phyloP scores from a whole-genome alignment of 2,113 vertebrate genomes.

The Ictalurus punctatus region DNA sequence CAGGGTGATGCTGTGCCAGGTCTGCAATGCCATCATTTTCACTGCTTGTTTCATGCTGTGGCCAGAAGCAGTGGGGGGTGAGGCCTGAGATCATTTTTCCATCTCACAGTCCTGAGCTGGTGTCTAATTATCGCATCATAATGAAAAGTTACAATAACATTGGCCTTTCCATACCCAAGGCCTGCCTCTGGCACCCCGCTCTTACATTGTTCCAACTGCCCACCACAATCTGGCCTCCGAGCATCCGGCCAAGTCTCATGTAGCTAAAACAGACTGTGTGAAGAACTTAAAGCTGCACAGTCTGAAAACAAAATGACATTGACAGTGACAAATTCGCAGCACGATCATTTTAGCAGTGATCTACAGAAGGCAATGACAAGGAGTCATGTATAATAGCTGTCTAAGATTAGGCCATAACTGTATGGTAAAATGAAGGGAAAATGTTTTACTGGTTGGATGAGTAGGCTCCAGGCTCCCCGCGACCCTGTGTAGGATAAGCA shows the following conservation, averaged over 20 bases:
- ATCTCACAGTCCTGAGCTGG: constrained; percentile 48
- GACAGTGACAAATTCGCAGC: constrained; percentile 29
- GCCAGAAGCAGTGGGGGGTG: constrained; percentile 8
- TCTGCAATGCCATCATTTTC: constrained; percentile 3
- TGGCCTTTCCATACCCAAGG: constrained; percentile 46
- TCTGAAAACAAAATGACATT: constrained; percentile 20
- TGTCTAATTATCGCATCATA: constrained; percentile 59
- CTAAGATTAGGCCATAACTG: background rate
- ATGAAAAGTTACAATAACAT: constrained; percentile 57
- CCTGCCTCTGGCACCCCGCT: constrained; percentile 19
- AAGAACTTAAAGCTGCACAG: constrained; percentile 15
- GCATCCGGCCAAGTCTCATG: background rate
- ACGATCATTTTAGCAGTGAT: constrained; percentile 7
- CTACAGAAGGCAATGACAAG: background rate
- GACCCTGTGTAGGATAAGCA: too few species aligned
- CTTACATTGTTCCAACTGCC: constrained; percentile 41
- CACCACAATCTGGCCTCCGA: constrained; percentile 33
- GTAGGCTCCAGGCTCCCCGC: too few species aligned
- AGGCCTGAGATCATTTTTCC: constrained; percentile 48
- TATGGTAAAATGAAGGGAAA: background rate
- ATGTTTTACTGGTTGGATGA: background rate
- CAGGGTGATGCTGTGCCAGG: background rate
- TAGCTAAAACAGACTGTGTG: constrained; percentile 30
- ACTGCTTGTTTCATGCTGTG: constrained; percentile 16
- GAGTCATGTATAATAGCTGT: background rate